Evolutionary conservation across 2,797 vertebrate genomes (phyloP).

Genomic region (Limnodromus scolopaceus): DNA sequence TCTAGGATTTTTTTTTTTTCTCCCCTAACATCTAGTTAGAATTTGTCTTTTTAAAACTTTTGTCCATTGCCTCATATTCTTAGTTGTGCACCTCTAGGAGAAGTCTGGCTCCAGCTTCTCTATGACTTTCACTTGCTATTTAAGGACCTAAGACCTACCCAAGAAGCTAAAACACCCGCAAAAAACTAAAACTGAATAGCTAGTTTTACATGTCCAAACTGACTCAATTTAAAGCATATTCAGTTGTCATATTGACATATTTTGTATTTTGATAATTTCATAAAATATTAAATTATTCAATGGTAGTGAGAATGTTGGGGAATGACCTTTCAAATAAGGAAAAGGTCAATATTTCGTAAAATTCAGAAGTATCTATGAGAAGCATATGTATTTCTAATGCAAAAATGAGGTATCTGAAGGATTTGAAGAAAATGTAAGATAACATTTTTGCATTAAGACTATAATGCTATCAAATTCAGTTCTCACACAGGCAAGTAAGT

Average conservation of each 20-base stretch:
- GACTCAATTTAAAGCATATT: neutral
- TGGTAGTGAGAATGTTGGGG: neutral
- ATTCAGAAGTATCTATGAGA: neutral
- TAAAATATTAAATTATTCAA: neutral
- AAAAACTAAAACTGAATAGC: fast-evolving
- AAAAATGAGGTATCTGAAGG: neutral
- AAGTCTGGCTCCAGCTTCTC: neutral
- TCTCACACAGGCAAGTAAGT: neutral
- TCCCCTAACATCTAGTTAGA: neutral
- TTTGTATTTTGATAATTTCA: neutral
- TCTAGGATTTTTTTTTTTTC: neutral
- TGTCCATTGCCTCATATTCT: neutral
- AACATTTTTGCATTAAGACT: fast-evolving
- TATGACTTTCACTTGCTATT: neutral
- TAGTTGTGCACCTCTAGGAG: neutral
- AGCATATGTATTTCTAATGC: neutral
- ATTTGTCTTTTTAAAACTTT: neutral
- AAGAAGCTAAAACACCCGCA: neutral
- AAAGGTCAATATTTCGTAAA: neutral
- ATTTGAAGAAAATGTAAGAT: neutral
- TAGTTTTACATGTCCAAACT: neutral
- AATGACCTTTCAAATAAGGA: neutral
- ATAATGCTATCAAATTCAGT: neutral
- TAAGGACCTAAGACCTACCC: neutral
- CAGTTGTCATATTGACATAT: fast-evolving